Base-by-base conservation (phyloP, 2,113 vertebrate species). In the Paratilapia polleni region DNA sequence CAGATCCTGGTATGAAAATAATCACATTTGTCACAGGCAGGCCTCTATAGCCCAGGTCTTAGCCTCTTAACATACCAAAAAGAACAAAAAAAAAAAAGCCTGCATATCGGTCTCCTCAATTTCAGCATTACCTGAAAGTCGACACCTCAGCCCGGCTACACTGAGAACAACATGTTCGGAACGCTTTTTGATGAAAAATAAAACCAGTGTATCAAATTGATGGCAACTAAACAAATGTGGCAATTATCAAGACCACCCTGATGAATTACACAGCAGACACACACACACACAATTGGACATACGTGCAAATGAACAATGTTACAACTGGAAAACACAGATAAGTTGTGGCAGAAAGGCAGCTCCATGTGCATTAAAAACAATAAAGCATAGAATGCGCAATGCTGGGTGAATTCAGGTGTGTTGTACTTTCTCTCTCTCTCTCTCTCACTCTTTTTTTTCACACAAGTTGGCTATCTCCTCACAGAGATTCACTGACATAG, bases 41-140 rank as follows among this genome's bases (percentile, higher is more conserved):
- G 12, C 47, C 24, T 73, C 68, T 73, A 52, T 11, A 54, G n/a
- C 4, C 47, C 2, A 54, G 47, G 8, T 47, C 31, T 73, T 73
- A 73, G 43, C 47, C 26, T 52, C 68, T 54, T 34, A 54, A 36
- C 36, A 36, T 31, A 31, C 28, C 28, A 31, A 31, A 31, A 36
- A 8, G 36, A 36, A 36, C 6, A 36, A 36, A 36, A 36, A 36
- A 36, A 36, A 7, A 60, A 20, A 56, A 80, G 12, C 68, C 19
- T 38, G n/a, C 49, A 26, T 56, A 41, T 78, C 28, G 31, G 22
- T 76, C 19, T 43, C 8, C 12, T 68, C 14, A 58, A 20, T 74
- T 81, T 85, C 81, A 81, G 47, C 61, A 61, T 63, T 56, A 66
- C 61, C n/a, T 77, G 75, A 73, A 82, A 89, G 26, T 22, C 1